These are phyloP conservation scores for Lagopus leucura DNA, from an alignment of 2,113 vertebrate genomes.

Conservation along the genomic window DNA sequence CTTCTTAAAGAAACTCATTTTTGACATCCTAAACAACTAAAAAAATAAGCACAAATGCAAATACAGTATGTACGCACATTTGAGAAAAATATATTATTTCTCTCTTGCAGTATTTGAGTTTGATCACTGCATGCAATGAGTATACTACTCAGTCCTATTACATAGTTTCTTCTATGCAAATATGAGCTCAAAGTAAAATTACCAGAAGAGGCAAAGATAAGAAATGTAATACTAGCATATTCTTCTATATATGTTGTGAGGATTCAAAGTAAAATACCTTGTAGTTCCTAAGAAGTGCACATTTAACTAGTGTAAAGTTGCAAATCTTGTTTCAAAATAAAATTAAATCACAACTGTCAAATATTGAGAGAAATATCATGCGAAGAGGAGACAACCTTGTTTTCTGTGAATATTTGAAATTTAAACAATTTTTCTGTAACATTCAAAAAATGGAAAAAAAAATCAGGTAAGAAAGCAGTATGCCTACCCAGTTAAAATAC, in stretches of 20 bases:
- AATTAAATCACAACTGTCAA: neutral
- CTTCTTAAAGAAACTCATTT: neutral
- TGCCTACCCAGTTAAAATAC: neutral
- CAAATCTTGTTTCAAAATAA: neutral
- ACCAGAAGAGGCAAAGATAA: neutral
- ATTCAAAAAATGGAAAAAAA: neutral
- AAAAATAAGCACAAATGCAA: neutral
- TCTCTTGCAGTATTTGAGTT: neutral
- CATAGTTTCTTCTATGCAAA: neutral
- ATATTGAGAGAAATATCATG: neutral
- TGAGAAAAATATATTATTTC: constrained; percentile 4
- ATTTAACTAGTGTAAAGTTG: neutral
- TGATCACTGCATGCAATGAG: constrained; percentile 11
- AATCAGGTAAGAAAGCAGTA: neutral
- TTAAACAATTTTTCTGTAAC: neutral
- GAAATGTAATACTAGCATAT: neutral
- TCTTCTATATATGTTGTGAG: neutral
- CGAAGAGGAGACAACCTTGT: neutral
- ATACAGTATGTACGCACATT: neutral
- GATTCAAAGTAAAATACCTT: neutral
- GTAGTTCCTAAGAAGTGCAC: neutral
- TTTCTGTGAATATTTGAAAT: neutral
- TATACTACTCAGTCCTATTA: neutral
- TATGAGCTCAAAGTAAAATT: constrained; percentile 52
- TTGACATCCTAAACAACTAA: neutral